Evolutionary conservation across 2,113 vertebrate species (phyloP).

Genomic region (Perccottus glenii): DNA sequence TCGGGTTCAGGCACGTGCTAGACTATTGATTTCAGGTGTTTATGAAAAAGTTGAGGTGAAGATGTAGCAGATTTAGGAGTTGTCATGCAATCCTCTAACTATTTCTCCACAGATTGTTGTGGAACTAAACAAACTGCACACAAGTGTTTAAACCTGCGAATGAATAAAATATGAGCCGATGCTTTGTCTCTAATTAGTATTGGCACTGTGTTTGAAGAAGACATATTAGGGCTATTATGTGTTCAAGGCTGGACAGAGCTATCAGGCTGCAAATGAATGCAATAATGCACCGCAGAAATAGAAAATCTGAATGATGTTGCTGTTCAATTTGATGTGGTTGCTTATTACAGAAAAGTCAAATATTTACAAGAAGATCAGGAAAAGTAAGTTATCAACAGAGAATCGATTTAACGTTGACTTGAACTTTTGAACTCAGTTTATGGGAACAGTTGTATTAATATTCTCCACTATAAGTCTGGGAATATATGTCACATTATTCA

Average conservation of each 20-base stretch:
- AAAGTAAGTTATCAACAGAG: neutral
- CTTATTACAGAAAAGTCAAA: conserved; percentile 28
- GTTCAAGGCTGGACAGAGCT: conserved; percentile 25
- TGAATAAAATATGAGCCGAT: conserved; percentile 51
- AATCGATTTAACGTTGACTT: neutral
- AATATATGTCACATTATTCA: neutral
- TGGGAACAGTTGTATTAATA: no score
- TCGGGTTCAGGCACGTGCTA: neutral
- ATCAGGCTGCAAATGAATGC: conserved; percentile 30
- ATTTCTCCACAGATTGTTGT: conserved; percentile 5
- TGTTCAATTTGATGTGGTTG: conserved; percentile 32
- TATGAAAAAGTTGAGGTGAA: neutral
- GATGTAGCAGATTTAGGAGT: conserved; percentile 7
- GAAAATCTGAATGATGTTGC: conserved; percentile 20
- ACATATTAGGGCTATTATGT: conserved; percentile 34
- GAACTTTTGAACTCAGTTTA: conserved; percentile 2
- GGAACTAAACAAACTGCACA: conserved; percentile 28
- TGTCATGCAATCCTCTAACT: no score
- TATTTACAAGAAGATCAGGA: neutral
- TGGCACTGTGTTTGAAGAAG: conserved; percentile 31
- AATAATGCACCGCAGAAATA: conserved; percentile 40
- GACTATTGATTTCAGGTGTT: conserved; percentile 15
- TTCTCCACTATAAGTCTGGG: no score
- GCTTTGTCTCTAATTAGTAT: conserved; percentile 49
- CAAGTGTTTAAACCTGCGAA: conserved; percentile 19